Evolutionary conservation across 64 coral and sea anemone species (phyloP), one percentile per base, ranked within the genome.

Genomic region (Stylophora pistillata): DNA sequence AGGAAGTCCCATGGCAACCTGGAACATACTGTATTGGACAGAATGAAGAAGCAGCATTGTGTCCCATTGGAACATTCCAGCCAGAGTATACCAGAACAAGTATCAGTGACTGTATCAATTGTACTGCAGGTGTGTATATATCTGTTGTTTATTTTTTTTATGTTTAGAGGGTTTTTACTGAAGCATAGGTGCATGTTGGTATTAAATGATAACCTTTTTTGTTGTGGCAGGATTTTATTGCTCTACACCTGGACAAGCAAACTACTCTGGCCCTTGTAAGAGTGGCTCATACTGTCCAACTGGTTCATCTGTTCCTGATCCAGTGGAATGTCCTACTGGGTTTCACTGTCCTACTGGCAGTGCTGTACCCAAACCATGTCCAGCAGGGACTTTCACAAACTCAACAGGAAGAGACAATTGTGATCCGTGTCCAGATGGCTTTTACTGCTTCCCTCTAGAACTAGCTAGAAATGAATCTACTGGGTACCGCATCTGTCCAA

Each of bases 331-430:
- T 34, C 93, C 72, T 7, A 90, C 86, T 74, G 96, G 96, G 5
- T 98, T 98, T 55, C 96, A 95, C 5, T 98, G 96, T 20, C 96
- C 96, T 4, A 41, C 70, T 53, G 96, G 93, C 0, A 98, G 96
- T 82, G 58, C 92, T 12, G 41, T 37, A 52, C 93, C 96, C 30
- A 95, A 98, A 27, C 96, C 96, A 16, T 98, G 96, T 72, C 58
- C 90, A 30, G 96, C 96, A 77, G 96, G 96, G 30, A 86, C 85
- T 53, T 98, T 94, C 34, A 92, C 96, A 9, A 98, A 98, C 62
- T 81, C 76, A 6, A 86, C 96, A 18, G 91, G 87, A 21, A 86
- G 93, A 76, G 74, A 58, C 30, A 77, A 27, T 9, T 98, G 96
- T 58, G 80, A 89, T 25, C 27, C 71, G 0, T 98, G 96, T 32